These are phyloP conservation scores for Danio tinwini DNA, from an alignment of 2,797 vertebrate genomes.

Conservation along the genomic window DNA sequence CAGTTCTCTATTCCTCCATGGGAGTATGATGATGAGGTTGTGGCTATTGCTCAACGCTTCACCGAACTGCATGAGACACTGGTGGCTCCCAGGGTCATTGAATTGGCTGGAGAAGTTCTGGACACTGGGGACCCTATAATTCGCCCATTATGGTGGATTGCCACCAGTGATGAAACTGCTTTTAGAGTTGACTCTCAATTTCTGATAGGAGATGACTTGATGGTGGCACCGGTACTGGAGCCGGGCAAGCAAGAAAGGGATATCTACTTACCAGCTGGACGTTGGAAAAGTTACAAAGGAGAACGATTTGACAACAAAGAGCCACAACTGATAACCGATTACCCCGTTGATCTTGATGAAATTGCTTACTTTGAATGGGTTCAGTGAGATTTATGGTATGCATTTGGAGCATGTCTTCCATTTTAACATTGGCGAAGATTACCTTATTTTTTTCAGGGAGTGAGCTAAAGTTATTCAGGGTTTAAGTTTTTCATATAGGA, in stretches of 20 bases:
- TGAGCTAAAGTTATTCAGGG: slow-evolving; percentile 25
- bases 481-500: slow-evolving; percentile 29
- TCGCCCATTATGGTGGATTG: slow-evolving; percentile 98
- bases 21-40: slow-evolving; percentile 90
- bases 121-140: slow-evolving; percentile 93
- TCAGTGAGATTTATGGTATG: slow-evolving; percentile 51
- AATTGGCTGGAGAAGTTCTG: slow-evolving; percentile 88
- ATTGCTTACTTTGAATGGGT: slow-evolving; percentile 92
- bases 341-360: slow-evolving; percentile 90
- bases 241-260: slow-evolving; percentile 92
- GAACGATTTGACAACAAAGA: slow-evolving; percentile 89
- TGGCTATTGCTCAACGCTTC: slow-evolving; percentile 91
- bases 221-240: slow-evolving; percentile 95
- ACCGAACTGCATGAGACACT: slow-evolving; percentile 86
- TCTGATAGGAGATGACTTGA: slow-evolving; percentile 94
- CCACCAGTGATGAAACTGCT: slow-evolving; percentile 85
- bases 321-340: slow-evolving; percentile 88
- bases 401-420: slow-evolving; percentile 7
- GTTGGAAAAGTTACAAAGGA: slow-evolving; percentile 94
- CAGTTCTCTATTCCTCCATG: slow-evolving; percentile 96
- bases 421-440: background rate
- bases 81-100: slow-evolving; percentile 90
- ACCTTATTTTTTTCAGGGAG: slow-evolving; percentile 20
- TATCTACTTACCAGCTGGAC: slow-evolving; percentile 91
- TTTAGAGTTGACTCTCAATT: slow-evolving; percentile 96